These are phyloP conservation scores for Lycaon pictus DNA, from an alignment of 2,113 vertebrate species.

Conservation along the genomic window DNA sequence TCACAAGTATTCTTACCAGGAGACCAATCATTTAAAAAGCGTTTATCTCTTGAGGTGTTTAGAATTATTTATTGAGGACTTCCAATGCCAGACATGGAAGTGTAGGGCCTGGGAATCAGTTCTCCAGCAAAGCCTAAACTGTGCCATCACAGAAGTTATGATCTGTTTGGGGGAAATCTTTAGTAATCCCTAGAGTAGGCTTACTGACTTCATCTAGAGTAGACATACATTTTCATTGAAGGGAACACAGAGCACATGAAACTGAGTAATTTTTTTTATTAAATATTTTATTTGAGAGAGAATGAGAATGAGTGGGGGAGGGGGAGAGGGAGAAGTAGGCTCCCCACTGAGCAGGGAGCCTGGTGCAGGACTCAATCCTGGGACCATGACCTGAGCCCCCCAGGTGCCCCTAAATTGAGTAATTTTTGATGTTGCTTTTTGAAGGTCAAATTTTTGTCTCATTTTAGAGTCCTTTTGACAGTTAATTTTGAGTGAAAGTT, in stretches of 20 bases:
- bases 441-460: conserved; percentile 23
- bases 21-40: not conserved
- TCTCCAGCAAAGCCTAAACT: not conserved
- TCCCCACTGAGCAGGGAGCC: too few species aligned
- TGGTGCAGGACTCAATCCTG: too few species aligned
- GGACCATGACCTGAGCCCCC: too few species aligned
- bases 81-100: not conserved
- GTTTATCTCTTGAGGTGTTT: not conserved
- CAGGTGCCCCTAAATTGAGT: not conserved
- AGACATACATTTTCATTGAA: not conserved
- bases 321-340: too few species aligned
- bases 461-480: conserved; percentile 15
- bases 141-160: not conserved
- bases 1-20: not conserved
- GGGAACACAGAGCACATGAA: not conserved
- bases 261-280: not conserved
- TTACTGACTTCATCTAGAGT: not conserved
- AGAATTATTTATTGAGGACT: conserved; percentile 9
- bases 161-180: not conserved
- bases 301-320: too few species aligned
- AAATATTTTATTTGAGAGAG: too few species aligned
- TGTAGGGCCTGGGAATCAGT: not conserved
- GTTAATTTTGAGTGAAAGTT: conserved; percentile 53
- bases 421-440: conserved; percentile 24
- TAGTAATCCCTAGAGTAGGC: not conserved